A percentile compares a stretch with the other conserved stretches of the same genome.
Conservation (phyloP, 2,797 vertebrate species). For the Molossus molossus region DNA sequence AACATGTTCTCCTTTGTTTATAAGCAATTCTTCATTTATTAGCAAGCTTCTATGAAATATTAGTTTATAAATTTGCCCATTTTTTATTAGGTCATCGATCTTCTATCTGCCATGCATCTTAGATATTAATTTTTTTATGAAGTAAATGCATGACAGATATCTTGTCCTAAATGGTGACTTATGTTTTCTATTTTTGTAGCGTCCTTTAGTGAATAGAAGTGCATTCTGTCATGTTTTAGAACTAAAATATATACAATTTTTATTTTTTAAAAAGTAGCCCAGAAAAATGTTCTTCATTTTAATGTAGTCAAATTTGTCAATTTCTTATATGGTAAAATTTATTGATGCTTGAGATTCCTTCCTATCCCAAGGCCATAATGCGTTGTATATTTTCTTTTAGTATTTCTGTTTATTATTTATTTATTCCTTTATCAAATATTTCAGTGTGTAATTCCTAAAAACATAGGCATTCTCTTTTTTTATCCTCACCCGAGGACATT, state of each 20-base stretch:
- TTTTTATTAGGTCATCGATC: background rate
- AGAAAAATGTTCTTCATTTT: constrained; percentile 13
- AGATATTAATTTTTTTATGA: background rate
- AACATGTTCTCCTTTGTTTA: background rate
- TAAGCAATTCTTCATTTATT: background rate
- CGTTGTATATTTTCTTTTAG: constrained; percentile 17
- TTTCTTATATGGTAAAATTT: background rate
- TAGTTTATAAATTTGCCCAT: background rate
- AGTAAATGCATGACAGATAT: background rate
- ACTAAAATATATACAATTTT: background rate
- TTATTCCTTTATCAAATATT: background rate
- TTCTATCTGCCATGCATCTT: constrained; percentile 37
- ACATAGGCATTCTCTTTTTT: background rate
- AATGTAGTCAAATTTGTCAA: background rate
- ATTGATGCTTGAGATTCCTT: background rate
- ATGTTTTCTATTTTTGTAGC: constrained; percentile 19
- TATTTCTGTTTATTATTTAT: background rate
- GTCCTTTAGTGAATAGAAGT: background rate
- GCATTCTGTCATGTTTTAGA: background rate
- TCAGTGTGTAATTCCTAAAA: constrained; percentile 21
- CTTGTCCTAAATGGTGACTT: background rate
- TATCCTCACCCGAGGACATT: too few relatives aligned
- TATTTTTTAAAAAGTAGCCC: background rate
- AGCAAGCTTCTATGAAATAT: background rate
- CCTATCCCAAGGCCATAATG: background rate